Evolutionary conservation across 2,888 invertebrate species (phyloP).

Genomic region (Phyto melanocephala): DNA sequence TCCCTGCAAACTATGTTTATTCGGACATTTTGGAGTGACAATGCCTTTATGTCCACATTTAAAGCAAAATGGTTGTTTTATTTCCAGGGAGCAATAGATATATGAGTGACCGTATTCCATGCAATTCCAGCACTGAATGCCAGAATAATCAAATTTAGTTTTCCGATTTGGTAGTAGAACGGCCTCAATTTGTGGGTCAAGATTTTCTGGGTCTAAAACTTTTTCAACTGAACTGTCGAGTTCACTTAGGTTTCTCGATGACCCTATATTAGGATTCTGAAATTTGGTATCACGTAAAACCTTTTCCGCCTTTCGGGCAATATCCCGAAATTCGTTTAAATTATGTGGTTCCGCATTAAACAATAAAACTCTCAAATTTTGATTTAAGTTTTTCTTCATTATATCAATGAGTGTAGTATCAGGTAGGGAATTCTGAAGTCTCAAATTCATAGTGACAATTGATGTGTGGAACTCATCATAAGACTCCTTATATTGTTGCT

Average conservation of each 20-base stretch:
- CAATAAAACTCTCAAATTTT: conserved; percentile 8
- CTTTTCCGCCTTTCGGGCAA: conserved; percentile 11
- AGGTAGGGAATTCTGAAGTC: neutral
- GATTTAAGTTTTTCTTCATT: neutral
- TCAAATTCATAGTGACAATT: neutral
- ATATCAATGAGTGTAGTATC: neutral
- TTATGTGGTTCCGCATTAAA: conserved; percentile 1
- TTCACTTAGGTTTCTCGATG: neutral
- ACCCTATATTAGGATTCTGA: neutral
- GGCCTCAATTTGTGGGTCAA: conserved; percentile 31
- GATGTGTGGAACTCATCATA: conserved; percentile 1
- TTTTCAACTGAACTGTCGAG: neutral
- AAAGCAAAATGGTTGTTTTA: no score
- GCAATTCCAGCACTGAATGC: conserved; percentile 34
- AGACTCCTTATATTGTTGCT: neutral
- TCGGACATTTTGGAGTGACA: conserved; percentile 13
- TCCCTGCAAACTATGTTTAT: conserved; percentile 25
- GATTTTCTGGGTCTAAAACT: neutral
- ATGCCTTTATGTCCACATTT: neutral
- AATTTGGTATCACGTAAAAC: conserved; percentile 19
- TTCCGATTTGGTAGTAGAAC: neutral
- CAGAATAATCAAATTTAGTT: neutral
- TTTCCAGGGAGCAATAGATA: no score
- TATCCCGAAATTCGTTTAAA: conserved; percentile 17
- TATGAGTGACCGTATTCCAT: conserved; percentile 3